Conservation (phyloP, 2,113 vertebrate genomes). For the Xenus cinereus region DNA sequence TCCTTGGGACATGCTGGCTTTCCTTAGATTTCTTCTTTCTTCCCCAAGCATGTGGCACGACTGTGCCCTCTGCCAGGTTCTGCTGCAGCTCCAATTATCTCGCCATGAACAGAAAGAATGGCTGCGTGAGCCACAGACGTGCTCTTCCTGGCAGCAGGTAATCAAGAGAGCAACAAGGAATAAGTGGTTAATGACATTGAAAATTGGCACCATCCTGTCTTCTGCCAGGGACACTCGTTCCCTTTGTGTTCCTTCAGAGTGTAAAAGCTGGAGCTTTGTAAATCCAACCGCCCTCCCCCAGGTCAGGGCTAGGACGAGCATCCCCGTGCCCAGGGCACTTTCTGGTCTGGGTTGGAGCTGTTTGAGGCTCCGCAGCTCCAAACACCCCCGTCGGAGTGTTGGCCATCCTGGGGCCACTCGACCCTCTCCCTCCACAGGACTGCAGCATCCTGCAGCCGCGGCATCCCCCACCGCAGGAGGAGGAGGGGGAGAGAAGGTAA, state of each 20-base stretch:
- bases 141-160: not conserved
- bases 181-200: not conserved
- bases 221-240: not conserved
- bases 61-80: not conserved
- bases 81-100: not conserved
- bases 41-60: not conserved
- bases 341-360: not conserved
- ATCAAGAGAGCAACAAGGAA: not conserved
- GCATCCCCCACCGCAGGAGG: not conserved
- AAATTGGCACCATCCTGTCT: not conserved
- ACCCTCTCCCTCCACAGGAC: accelerated
- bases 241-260: not conserved
- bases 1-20: not conserved
- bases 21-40: not conserved
- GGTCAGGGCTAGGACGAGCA: not conserved
- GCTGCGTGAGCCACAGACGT: accelerated
- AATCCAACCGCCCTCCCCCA: accelerated
- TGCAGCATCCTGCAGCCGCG: accelerated
- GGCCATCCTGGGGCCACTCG: not conserved
- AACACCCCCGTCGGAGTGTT: not conserved
- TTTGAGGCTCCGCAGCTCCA: no score
- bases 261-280: not conserved
- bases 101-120: not conserved
- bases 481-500: not conserved
- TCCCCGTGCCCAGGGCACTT: accelerated